Base-by-base conservation (phyloP, 2,797 vertebrate species). In the Phalanger gymnotis region DNA sequence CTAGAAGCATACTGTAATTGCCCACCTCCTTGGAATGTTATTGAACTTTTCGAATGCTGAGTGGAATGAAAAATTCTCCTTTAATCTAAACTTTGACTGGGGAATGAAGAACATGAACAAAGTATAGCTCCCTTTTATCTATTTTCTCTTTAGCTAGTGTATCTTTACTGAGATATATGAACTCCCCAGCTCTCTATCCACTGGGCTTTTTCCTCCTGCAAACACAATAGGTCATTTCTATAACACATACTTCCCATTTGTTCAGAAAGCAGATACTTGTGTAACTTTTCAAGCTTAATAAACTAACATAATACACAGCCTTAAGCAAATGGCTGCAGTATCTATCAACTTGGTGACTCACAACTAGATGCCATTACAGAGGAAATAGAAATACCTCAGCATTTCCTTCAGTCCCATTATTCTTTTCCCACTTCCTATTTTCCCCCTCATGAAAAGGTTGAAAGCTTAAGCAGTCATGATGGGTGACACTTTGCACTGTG, bases 161-260 rank as follows among this genome's bases (percentile, higher is more conserved):
- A 51, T 56, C 31, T n/a, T 25, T 6, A 93, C 92, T 19, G 89
- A 93, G 57, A 94, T 87, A 87, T 22, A 57, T 91, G 19, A 81
- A 0, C 52, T 95, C 22, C 16, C 1, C 94, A 91, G 2, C 34
- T 91, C 51, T 92, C 92, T 90, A 56, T 93, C 7, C 5, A 52
- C 0, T 91, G 27, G 73, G 2, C 58, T 93, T 51, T 91, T 54
- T 96, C 30, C 94, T 56, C 31, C 81, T 95, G 34, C 47, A 87
- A 55, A n/a, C 92, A 34, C 66, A 73, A 25, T 51, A 81, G 5
- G 54, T 94, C n/a, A 91, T 11, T 91, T 11, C 30, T 90, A 11
- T 93, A 58, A 94, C 90, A 56, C 81, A n/a, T 54, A 27, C 55
- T 97, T 95, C 96, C 73, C 95, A 5, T 95, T 96, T 97, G 54